Percentiles rank a stretch among this genome's conserved stretches.
Conservation (phyloP, 2,113 vertebrate species). For the Vulpes vulpes region DNA sequence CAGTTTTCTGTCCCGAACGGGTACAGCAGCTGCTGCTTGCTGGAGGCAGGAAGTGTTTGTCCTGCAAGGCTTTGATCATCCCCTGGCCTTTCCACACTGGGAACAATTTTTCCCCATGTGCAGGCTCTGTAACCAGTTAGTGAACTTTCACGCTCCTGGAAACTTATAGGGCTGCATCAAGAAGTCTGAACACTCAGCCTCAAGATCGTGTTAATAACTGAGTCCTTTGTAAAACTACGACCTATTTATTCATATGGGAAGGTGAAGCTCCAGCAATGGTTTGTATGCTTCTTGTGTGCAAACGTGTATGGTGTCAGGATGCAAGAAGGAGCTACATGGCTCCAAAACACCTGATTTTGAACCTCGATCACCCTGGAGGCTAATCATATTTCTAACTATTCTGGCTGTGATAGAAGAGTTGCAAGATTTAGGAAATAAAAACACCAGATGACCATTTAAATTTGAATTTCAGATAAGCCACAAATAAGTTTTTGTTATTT, state of each 20-base stretch:
- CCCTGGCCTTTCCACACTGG: neutral
- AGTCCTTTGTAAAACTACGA: neutral
- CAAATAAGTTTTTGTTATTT: neutral
- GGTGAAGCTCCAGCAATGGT: neutral
- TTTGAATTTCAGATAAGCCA: constrained; percentile 12
- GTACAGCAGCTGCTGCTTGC: constrained; percentile 23
- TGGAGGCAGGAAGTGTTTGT: constrained; percentile 61
- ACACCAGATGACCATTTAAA: neutral
- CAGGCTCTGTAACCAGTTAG: neutral
- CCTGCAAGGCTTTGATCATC: constrained; percentile 49
- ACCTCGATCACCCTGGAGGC: neutral
- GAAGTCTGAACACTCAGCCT: neutral
- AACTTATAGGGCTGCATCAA: neutral
- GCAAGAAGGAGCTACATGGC: neutral
- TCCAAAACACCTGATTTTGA: neutral
- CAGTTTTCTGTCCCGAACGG: neutral
- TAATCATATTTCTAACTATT: neutral
- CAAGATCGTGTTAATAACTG: neutral
- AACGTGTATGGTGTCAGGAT: neutral
- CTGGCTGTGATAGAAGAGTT: neutral
- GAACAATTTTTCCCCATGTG: constrained; percentile 12
- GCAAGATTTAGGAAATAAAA: constrained; percentile 4
- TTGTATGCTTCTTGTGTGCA: neutral
- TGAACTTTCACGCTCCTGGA: constrained; percentile 58
- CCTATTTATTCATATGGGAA: neutral